Evolutionary conservation across 1,140 invertebrate genomes (phyloP).

Genomic region (Sminthurinus signatus): DNA sequence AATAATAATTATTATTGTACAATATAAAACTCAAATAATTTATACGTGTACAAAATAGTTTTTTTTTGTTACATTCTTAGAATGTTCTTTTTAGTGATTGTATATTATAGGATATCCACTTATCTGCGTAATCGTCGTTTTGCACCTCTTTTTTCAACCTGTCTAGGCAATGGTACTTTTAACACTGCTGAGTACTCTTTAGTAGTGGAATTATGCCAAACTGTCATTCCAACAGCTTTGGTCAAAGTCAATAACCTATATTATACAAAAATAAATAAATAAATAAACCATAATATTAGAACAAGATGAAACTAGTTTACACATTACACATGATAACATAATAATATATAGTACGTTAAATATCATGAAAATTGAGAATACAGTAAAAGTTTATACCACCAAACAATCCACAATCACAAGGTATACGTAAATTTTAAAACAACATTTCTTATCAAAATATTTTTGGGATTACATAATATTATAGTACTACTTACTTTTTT

Average conservation of each 20-base stretch:
- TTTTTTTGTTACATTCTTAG: too few relatives aligned
- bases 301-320: too few relatives aligned
- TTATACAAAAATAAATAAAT: too few relatives aligned
- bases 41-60: too few relatives aligned
- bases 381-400: not conserved
- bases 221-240: slow-evolving; percentile 36
- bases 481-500: slow-evolving; percentile 29
- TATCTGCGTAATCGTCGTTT: too few relatives aligned
- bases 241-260: slow-evolving; percentile 29
- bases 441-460: not conserved
- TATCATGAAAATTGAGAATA: not conserved
- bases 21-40: too few relatives aligned
- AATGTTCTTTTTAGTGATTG: too few relatives aligned
- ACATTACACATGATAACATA: too few relatives aligned
- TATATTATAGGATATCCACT: too few relatives aligned
- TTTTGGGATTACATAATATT: not conserved
- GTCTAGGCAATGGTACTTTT: slow-evolving; percentile 31
- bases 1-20: too few relatives aligned
- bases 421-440: not conserved
- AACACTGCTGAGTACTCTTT: slow-evolving; percentile 25
- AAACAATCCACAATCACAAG: not conserved
- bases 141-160: slow-evolving; percentile 34
- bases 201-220: slow-evolving; percentile 9
- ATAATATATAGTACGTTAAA: slow-evolving; percentile 4
- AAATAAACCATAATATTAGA: too few relatives aligned